Evolutionary conservation across 1,140 invertebrate species (phyloP).

Genomic region (Antheraea pernyi): DNA sequence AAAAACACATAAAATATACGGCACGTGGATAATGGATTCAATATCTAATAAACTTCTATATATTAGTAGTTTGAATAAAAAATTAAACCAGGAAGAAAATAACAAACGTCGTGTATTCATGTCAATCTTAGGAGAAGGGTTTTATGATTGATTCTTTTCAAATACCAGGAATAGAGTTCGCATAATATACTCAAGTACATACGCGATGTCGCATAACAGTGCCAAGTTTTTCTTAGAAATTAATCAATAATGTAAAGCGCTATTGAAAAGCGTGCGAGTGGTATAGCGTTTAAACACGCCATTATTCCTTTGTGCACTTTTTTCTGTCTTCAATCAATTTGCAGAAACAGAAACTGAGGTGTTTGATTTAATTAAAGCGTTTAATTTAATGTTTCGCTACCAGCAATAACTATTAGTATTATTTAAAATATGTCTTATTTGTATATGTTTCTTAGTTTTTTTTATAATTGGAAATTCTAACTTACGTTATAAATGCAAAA

Average conservation of each 20-base stretch:
- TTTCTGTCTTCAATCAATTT: conserved; percentile 23
- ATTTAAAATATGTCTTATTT: not conserved
- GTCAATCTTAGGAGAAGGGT: not conserved
- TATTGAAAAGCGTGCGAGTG: conserved; percentile 62
- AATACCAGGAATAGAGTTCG: not conserved
- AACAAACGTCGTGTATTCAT: not conserved
- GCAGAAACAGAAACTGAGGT: not conserved
- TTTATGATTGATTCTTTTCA: not conserved
- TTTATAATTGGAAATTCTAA: too few relatives aligned
- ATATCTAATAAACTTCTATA: not conserved
- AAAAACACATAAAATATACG: not conserved
- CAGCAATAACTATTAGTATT: conserved; percentile 16
- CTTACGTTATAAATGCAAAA: too few relatives aligned
- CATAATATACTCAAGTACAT: conserved; percentile 1
- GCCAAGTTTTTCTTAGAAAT: conserved; percentile 66
- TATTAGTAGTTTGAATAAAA: not conserved
- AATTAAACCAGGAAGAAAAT: not conserved
- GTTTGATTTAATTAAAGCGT: conserved; percentile 32
- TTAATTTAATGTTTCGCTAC: conserved; percentile 32
- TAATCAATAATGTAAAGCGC: conserved; percentile 68
- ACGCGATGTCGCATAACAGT: conserved; percentile 33
- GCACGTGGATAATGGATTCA: too few relatives aligned
- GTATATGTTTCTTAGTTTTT: too few relatives aligned
- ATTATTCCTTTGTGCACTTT: conserved; percentile 33
- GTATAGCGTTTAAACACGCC: conserved; percentile 49